Base-by-base conservation (phyloP, 2,888 invertebrate genomes). In the Microchrysa polita region DNA sequence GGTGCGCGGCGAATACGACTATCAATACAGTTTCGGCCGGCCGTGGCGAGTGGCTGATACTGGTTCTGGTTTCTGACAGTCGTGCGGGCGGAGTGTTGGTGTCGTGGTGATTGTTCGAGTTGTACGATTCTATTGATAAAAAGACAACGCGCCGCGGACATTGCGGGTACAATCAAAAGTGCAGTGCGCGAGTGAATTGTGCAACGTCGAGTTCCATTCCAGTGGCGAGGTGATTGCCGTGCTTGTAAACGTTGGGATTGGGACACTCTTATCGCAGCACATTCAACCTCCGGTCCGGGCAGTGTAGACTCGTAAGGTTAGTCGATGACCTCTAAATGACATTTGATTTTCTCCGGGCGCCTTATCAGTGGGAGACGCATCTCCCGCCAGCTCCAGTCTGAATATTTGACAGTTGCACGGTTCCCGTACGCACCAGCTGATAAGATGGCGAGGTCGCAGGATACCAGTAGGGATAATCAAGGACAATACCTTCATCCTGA, bases 271-370 rank as follows among this genome's bases (percentile, higher is more conserved):
- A 12, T 52, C 52, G 42, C 34, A n/a, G 14, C 44, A 1, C 67
- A 69, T 55, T 69, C 40, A 69, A 69, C 20, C 48, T 34, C 14
- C n/a, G 55, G 48, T 34, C 14, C n/a, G 55, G 48, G 14, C 55
- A 20, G 16, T n/a, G n/a, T 18, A 22, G 40, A 69, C 22, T 59
- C 44, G 23, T 27, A 80, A 78, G 77, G 75, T 76, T 72, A 73
- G 44, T 77, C 83, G 81, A 79, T 84, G 83, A 84, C 83, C 84
- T 84, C 81, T 83, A 84, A 83, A 83, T 84, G 83, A 84, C 83
- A 82, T 83, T 81, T 81, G 60, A 27, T 27, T 67, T 12, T 67
- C 20, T 34, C 40, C 20, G 16, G 65, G n/a, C 22, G 65, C 14
- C n/a, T 52, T 12, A 22, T 23, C 44, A 48, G 14, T 63, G 22